Base-by-base conservation (phyloP, 2,113 vertebrate species). In the Macrotus californicus region DNA sequence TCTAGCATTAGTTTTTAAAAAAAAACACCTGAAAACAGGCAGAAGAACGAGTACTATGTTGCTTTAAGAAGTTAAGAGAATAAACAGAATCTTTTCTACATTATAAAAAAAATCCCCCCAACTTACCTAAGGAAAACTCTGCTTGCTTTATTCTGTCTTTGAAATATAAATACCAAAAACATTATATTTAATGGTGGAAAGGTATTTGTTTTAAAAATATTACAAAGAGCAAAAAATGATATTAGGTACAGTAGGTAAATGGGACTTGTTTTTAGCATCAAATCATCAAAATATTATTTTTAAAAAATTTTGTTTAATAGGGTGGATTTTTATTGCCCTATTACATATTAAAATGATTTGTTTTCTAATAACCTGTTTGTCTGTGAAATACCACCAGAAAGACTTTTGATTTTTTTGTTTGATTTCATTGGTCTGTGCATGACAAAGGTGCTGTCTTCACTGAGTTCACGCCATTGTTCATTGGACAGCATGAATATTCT, bases 161-260 rank as follows among this genome's bases (percentile, higher is more conserved):
- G 81, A 97, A 96, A 94, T 76, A 93, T 50, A 95, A 80, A 80
- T 54, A 87, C 24, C 10, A 72, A 90, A 96, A 87, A n/a, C 93
- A 69, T 46, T 96, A 34, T 61, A 96, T 90, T 97, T 96, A 75
- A 96, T 98, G 97, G 98, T 98, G 98, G 98, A 96, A 98, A 98
- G 97, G 96, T 91, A 89, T 91, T 96, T 93, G 48, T 79, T 95
- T 82, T 31, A 80, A 97, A 96, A 95, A 96, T 54, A 83, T 72
- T 66, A 81, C 14, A 87, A 14, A 89, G 59, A 94, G 6, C 69
- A 70, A 94, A 96, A 96, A 97, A 92, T 50, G 75, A 2, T 80
- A 82, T 43, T 89, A 87, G 34, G 56, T 41, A 77, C 6, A 77
- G 46, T 26, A 86, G 61, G 34, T 92, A 94, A 70, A 69, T 69